phyloP scores from a whole-genome alignment of 2,113 vertebrate species.

The Piprites chloris region DNA sequence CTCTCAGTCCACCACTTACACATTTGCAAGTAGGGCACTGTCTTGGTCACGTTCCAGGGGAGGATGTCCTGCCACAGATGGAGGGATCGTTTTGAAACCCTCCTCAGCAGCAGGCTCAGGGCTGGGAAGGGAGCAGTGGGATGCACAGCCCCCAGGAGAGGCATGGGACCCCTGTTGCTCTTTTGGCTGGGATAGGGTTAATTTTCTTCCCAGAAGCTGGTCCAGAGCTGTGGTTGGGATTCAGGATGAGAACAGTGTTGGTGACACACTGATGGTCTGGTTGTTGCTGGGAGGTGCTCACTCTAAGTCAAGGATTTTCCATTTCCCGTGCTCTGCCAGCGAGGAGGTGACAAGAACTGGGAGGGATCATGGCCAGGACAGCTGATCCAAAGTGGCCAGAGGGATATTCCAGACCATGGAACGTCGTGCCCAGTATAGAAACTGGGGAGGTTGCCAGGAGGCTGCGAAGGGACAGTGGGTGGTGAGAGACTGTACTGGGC shows the following conservation, averaged over 20 bases:
- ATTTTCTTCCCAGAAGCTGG: neutral
- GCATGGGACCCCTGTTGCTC: rapidly evolving
- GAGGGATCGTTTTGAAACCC: rapidly evolving
- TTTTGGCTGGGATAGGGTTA: neutral
- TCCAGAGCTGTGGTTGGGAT: neutral
- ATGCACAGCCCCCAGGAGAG: rapidly evolving
- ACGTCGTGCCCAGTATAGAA: neutral
- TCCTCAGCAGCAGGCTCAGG: neutral
- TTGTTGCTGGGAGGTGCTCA: neutral
- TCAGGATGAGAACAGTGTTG: neutral
- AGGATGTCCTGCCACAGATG: neutral
- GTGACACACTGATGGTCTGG: neutral
- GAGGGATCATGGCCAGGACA: neutral
- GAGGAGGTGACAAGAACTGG: neutral
- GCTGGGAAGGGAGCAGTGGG: neutral
- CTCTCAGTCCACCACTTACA: neutral
- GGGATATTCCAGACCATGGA: neutral
- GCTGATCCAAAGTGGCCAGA: neutral
- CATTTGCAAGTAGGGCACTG: neutral
- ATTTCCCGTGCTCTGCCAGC: neutral
- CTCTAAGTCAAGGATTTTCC: neutral
- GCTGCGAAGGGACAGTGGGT: rapidly evolving
- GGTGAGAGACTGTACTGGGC: neutral
- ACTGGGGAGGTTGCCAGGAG: neutral
- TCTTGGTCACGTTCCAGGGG: neutral